Conservation (phyloP, 2,113 vertebrate genomes). For the Labeo rohita region DNA sequence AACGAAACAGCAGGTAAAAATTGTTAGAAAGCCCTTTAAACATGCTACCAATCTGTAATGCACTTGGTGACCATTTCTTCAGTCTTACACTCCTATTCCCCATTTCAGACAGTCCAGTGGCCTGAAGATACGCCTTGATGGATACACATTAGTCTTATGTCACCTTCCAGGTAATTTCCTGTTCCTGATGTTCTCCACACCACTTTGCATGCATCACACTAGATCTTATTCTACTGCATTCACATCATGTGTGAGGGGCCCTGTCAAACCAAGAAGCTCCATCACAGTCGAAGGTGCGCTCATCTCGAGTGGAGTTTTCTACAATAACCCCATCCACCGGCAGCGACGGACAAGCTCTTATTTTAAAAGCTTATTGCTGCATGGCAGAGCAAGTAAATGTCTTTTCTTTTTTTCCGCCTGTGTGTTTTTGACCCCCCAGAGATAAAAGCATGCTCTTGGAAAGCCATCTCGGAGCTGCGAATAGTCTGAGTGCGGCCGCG, state of each 20-base stretch:
- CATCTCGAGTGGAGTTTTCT: constrained; percentile 46
- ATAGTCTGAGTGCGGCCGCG: constrained; percentile 71
- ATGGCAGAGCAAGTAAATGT: constrained; percentile 70
- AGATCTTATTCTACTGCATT: constrained; percentile 4
- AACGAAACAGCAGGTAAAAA: not conserved
- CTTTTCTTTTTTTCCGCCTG: constrained; percentile 60
- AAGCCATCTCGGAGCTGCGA: constrained; percentile 74
- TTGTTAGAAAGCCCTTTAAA: not conserved
- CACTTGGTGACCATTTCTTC: not conserved
- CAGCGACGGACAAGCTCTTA: constrained; percentile 56
- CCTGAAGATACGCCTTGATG: constrained; percentile 9
- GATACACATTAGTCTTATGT: not conserved
- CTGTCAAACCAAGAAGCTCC: constrained; percentile 54
- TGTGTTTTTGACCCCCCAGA: constrained; percentile 73
- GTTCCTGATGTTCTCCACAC: constrained; percentile 1
- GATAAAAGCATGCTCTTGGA: constrained; percentile 79
- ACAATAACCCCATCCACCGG: constrained; percentile 46
- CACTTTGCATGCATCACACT: constrained; percentile 6
- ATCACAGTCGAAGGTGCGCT: constrained; percentile 62
- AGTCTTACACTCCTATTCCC: not conserved
- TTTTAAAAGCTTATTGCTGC: constrained; percentile 73
- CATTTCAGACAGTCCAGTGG: constrained; percentile 8
- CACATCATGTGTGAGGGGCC: constrained; percentile 42
- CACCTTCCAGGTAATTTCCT: not conserved
- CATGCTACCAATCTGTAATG: not conserved